Evolutionary conservation across 2,113 vertebrate genomes (phyloP).

Genomic region (Triplophysa dalaica): DNA sequence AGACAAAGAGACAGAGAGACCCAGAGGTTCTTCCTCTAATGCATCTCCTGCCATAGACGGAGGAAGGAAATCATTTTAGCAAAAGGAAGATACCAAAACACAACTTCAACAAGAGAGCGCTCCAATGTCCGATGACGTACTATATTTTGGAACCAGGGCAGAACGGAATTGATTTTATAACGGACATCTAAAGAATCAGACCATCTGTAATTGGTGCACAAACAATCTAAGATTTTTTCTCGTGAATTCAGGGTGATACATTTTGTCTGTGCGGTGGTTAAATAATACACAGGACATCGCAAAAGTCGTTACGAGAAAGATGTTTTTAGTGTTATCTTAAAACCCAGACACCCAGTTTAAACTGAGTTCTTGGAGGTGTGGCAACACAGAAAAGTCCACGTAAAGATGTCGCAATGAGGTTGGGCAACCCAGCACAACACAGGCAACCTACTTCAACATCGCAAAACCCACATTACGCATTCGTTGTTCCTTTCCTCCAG

Average conservation of each 20-base stretch:
- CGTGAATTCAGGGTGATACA: constrained; percentile 14
- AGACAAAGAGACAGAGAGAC: constrained; percentile 64
- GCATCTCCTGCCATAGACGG: constrained; percentile 67
- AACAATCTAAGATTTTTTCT: constrained; percentile 3
- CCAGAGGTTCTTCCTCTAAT: constrained; percentile 68
- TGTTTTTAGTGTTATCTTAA: neutral
- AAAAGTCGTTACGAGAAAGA: neutral
- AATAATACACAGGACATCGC: neutral
- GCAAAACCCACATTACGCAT: neutral
- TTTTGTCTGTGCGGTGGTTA: neutral
- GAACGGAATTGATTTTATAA: constrained; percentile 22
- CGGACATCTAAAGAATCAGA: constrained; percentile 30
- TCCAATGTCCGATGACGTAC: neutral
- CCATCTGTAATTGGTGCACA: constrained; percentile 6
- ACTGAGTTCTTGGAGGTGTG: neutral
- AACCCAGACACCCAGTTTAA: constrained; percentile 37
- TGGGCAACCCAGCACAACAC: neutral
- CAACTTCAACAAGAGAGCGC: neutral
- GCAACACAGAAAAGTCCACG: neutral
- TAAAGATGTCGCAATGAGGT: neutral
- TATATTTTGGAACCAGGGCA: constrained; percentile 23
- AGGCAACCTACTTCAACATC: neutral
- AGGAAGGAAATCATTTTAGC: neutral
- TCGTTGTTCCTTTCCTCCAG: neutral
- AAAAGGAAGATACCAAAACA: neutral